Conservation (phyloP, 1,140 invertebrate genomes). For the Trinorchestia longiramus region DNA sequence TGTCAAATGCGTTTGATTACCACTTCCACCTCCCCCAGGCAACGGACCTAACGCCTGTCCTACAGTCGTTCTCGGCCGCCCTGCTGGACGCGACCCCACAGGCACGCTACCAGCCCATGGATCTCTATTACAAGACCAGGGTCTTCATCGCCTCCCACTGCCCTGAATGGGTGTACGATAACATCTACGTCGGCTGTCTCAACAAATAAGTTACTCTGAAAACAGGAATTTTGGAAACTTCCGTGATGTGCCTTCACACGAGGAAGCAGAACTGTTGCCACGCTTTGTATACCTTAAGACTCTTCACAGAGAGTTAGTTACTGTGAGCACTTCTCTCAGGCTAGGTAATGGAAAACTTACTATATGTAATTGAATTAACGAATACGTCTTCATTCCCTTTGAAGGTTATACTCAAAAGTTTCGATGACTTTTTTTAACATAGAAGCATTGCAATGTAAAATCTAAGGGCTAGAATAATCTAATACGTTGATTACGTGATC, state of each 20-base stretch:
- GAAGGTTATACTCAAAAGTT: background rate
- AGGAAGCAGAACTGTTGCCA: background rate
- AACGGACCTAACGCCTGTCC: conserved; percentile 35
- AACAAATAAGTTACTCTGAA: conserved; percentile 36
- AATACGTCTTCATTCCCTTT: background rate
- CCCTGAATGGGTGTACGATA: conserved; percentile 55
- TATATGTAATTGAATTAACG: background rate
- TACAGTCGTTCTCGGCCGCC: conserved; percentile 1
- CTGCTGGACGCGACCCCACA: conserved; percentile 43
- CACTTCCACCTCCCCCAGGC: background rate
- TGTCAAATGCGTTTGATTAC: no score
- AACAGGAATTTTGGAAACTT: background rate
- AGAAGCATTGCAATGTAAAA: background rate
- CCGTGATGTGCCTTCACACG: background rate
- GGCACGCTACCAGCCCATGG: conserved; percentile 51
- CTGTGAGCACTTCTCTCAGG: background rate
- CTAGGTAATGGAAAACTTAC: background rate
- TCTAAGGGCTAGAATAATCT: background rate
- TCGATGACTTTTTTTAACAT: background rate
- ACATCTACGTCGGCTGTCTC: conserved; percentile 49
- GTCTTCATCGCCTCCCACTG: conserved; percentile 36
- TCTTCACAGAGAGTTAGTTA: no score
- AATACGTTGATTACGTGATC: no score
- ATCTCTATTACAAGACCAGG: conserved; percentile 50
- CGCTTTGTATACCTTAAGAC: no score